Conservation (phyloP, 2,113 vertebrate genomes). For the Porphyrio hochstetteri region DNA sequence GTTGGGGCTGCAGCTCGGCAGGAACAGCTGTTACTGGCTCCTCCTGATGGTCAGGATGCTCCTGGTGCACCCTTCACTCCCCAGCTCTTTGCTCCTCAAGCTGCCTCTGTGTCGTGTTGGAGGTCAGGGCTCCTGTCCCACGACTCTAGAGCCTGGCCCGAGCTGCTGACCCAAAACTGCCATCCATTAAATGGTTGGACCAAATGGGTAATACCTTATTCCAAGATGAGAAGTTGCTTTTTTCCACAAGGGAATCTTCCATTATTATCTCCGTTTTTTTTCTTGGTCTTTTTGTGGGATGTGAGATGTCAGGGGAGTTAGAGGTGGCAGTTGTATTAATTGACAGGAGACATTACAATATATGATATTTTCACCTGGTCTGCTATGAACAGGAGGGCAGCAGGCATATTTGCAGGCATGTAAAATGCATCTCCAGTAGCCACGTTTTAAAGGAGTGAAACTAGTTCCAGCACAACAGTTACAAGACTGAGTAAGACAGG, state of each 20-base stretch:
- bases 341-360: neutral
- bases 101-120: neutral
- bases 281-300: neutral
- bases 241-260: neutral
- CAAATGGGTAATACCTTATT: neutral
- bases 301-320: neutral
- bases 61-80: neutral
- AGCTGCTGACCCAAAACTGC: neutral
- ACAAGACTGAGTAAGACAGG: neutral
- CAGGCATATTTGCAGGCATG: neutral
- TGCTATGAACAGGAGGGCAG: neutral
- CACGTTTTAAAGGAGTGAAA: neutral
- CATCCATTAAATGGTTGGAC: neutral
- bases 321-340: neutral
- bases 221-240: constrained; percentile 4
- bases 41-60: constrained; percentile 2
- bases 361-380: constrained; percentile 13
- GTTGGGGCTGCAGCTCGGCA: neutral
- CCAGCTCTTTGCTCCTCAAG: neutral
- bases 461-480: neutral
- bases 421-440: neutral
- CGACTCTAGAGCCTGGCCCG: neutral
- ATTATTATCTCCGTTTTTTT: neutral
- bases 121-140: neutral
- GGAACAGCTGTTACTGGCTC: constrained; percentile 35